These are phyloP conservation scores for Chlorops oryzae DNA, from an alignment of 1,140 invertebrate species.

Conservation along the genomic window DNA sequence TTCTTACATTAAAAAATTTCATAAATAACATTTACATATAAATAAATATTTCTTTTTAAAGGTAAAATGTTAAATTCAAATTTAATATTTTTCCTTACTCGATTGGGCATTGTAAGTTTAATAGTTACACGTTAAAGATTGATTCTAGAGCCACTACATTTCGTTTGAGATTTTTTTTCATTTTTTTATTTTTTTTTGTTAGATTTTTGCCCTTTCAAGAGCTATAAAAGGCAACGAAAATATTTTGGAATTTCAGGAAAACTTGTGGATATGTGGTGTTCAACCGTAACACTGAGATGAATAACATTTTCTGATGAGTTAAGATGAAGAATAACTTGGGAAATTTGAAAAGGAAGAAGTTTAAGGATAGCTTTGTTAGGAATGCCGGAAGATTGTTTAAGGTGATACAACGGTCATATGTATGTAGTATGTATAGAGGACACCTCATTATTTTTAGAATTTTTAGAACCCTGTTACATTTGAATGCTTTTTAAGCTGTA, in stretches of 20 bases:
- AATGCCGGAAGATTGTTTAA: too few relatives aligned
- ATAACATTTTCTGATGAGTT: conserved; percentile 12
- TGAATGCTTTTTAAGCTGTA: too few relatives aligned
- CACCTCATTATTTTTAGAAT: too few relatives aligned
- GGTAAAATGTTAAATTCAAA: too few relatives aligned
- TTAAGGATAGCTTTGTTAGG: too few relatives aligned
- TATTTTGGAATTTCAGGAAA: conserved; percentile 2
- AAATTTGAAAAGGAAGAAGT: conserved; percentile 12
- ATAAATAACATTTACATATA: conserved; percentile 32
- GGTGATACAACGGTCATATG: too few relatives aligned
- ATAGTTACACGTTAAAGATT: conserved; percentile 17
- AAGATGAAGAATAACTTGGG: conserved; percentile 11
- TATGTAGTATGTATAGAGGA: too few relatives aligned
- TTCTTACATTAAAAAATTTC: conserved; percentile 38
- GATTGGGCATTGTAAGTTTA: conserved; percentile 20
- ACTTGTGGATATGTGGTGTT: conserved; percentile 5
- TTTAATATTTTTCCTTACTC: too few relatives aligned
- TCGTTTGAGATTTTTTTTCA: conserved; percentile 1
- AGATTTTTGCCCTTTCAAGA: conserved; percentile 28
- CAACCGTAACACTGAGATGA: conserved; percentile 16
- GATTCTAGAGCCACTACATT: background rate
- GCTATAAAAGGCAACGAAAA: conserved; percentile 19
- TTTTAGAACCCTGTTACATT: too few relatives aligned
- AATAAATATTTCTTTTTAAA: conserved; percentile 8
- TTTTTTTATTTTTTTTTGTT: conserved; percentile 10